A percentile compares a stretch with the other conserved stretches of the same genome.
These are phyloP conservation scores for Poeciliopsis retropinna DNA, from an alignment of 2,113 vertebrate species.

Conservation along the genomic window DNA sequence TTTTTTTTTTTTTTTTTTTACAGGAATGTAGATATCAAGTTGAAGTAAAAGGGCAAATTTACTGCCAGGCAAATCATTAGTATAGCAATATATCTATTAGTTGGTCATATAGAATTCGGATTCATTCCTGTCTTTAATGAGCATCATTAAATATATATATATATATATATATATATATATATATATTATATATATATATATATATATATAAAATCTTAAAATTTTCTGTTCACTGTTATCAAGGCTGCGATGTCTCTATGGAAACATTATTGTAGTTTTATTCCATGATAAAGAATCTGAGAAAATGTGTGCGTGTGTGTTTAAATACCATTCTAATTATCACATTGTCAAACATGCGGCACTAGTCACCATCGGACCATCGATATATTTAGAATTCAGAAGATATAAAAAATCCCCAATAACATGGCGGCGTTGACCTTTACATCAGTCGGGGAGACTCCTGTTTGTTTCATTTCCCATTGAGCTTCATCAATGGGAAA, in stretches of 20 bases:
- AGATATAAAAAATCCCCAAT: not conserved
- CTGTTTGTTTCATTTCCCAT: not conserved
- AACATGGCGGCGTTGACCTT: not conserved
- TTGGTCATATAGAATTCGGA: not conserved
- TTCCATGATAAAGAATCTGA: not conserved
- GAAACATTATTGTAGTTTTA: not conserved
- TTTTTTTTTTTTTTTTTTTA: not conserved
- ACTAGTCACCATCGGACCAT: not conserved
- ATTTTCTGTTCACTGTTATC: conserved; percentile 7
- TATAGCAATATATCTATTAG: not conserved
- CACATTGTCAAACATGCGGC: conserved; percentile 10
- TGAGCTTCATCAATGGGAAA: not conserved
- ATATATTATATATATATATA: too few relatives aligned
- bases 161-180: too few relatives aligned
- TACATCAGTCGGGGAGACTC: not conserved
- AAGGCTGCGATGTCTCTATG: not conserved
- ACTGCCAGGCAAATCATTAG: conserved; percentile 17
- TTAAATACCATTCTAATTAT: conserved; percentile 6
- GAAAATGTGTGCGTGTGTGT: not conserved
- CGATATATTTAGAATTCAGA: conserved; percentile 1
- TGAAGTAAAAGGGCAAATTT: conserved; percentile 20
- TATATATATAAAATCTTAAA: not conserved
- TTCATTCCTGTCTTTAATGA: not conserved
- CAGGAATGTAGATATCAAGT: not conserved
- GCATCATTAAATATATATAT: not conserved